These are phyloP conservation scores for Pristionchus maxplancki DNA, from an alignment of 2,888 invertebrate species.

Conservation along the genomic window DNA sequence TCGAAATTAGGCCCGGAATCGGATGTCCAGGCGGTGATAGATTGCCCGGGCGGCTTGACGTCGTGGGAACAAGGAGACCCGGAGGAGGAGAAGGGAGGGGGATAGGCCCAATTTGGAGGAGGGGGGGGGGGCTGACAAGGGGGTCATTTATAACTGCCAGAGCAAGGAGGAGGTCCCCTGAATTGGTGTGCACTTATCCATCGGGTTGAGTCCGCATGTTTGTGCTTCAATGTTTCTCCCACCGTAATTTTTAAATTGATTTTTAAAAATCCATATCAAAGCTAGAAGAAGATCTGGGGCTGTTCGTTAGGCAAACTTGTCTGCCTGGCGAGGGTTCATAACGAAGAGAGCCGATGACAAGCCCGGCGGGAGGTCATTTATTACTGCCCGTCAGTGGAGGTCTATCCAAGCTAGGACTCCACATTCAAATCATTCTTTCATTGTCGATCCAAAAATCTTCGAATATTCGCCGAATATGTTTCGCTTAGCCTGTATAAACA, in stretches of 20 bases:
- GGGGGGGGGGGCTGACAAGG: background rate
- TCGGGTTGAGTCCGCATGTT: no score
- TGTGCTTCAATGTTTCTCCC: no score
- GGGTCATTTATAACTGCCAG: constrained; percentile 22
- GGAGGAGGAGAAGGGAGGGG: background rate
- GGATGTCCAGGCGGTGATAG: constrained; percentile 19
- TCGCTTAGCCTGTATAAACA: background rate
- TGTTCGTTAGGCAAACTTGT: no score
- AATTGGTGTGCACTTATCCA: no score
- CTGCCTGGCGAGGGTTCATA: no score
- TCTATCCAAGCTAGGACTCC: background rate
- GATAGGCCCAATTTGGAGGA: background rate
- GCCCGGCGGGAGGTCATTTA: constrained; percentile 26
- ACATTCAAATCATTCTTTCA: background rate
- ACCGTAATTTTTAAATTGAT: no score
- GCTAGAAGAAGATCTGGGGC: no score
- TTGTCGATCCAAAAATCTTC: no score
- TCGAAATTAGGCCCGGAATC: constrained; percentile 35
- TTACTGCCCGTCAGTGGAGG: background rate
- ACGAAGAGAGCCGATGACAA: no score
- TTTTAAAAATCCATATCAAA: no score
- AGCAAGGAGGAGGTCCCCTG: no score
- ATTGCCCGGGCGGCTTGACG: constrained; percentile 30
- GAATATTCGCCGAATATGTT: background rate
- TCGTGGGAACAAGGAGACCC: background rate